Percentiles rank a stretch among this genome's conserved stretches.
Conservation (phyloP, 2,888 invertebrate species). For the Octodonta nipae region DNA sequence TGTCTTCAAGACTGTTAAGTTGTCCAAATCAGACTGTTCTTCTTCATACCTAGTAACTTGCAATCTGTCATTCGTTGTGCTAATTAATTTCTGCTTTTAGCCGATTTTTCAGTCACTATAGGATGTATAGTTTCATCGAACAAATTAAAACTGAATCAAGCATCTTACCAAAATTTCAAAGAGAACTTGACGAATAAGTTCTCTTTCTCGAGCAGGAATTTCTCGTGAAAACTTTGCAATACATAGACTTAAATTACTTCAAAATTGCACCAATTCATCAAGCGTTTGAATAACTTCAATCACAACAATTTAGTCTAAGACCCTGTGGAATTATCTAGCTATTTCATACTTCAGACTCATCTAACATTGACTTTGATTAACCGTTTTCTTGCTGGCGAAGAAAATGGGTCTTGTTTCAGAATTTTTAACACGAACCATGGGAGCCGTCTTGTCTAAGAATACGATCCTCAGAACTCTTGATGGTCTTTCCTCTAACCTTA, state of each 20-base stretch:
- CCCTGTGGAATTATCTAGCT: slow-evolving; percentile 90
- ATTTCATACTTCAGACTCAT: slow-evolving; percentile 98
- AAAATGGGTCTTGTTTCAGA: slow-evolving; percentile 89
- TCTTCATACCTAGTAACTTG: slow-evolving; percentile 98
- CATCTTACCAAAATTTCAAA: slow-evolving; percentile 88
- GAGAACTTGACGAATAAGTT: slow-evolving; percentile 87
- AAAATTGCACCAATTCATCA: slow-evolving; percentile 94
- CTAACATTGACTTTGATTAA: slow-evolving; percentile 91
- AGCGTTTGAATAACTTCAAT: slow-evolving; percentile 97
- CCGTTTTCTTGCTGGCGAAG: slow-evolving; percentile 86
- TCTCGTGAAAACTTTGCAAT: slow-evolving; percentile 80
- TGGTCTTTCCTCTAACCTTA: slow-evolving; percentile 95
- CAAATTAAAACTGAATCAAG: slow-evolving; percentile 90
- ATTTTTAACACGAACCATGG: slow-evolving; percentile 85
- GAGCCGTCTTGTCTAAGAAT: slow-evolving; percentile 90
- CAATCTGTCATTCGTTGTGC: slow-evolving; percentile 89
- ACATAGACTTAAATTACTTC: slow-evolving; percentile 83
- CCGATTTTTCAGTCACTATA: slow-evolving; percentile 87
- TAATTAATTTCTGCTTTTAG: slow-evolving; percentile 91
- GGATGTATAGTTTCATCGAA: slow-evolving; percentile 98
- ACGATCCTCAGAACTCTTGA: slow-evolving; percentile 91
- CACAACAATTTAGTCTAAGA: slow-evolving; percentile 92
- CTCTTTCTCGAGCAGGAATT: slow-evolving; percentile 83
- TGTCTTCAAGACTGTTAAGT: slow-evolving; percentile 86
- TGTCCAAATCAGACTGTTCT: slow-evolving; percentile 95